These are phyloP conservation scores for Cylas formicarius DNA, from an alignment of 1,140 invertebrate species.

Conservation along the genomic window DNA sequence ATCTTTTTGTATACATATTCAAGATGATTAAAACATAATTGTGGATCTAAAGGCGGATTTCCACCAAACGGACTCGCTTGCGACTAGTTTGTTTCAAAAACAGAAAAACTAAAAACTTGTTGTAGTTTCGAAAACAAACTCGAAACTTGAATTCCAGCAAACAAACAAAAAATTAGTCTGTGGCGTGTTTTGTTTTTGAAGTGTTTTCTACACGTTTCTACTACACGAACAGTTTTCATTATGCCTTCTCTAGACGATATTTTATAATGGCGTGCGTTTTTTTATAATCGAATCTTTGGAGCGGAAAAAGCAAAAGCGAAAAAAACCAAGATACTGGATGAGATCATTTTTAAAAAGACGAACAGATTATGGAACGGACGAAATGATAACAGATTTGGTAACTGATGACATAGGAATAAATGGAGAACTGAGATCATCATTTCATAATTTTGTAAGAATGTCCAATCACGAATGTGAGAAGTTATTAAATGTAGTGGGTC, in stretches of 20 bases:
- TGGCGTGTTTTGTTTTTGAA: not conserved
- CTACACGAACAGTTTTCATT: slow-evolving; percentile 2
- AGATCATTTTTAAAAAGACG: too few relatives aligned
- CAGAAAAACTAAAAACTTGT: not conserved
- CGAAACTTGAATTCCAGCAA: not conserved
- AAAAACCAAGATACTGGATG: slow-evolving; percentile 2
- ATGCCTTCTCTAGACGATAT: slow-evolving; percentile 9
- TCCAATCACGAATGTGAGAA: slow-evolving; percentile 6
- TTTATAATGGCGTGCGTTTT: too few relatives aligned
- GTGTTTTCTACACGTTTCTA: too few relatives aligned
- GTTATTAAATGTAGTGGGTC: slow-evolving; percentile 2
- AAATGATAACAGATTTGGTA: not conserved
- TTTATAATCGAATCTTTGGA: slow-evolving; percentile 3
- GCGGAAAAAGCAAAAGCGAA: not conserved
- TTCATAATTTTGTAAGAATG: slow-evolving; percentile 6
- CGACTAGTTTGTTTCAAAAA: slow-evolving; percentile 1
- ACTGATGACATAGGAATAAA: slow-evolving; percentile 8
- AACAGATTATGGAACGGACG: too few relatives aligned
- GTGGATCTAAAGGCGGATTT: slow-evolving; percentile 2
- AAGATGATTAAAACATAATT: too few relatives aligned
- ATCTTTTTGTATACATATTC: too few relatives aligned
- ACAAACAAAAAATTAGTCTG: not conserved
- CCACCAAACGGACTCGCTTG: slow-evolving; percentile 5
- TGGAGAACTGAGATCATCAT: slow-evolving; percentile 6
- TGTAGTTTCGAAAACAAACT: slow-evolving; percentile 1